Conservation (phyloP, 2,797 vertebrate genomes). For the Helostoma temminkii region DNA sequence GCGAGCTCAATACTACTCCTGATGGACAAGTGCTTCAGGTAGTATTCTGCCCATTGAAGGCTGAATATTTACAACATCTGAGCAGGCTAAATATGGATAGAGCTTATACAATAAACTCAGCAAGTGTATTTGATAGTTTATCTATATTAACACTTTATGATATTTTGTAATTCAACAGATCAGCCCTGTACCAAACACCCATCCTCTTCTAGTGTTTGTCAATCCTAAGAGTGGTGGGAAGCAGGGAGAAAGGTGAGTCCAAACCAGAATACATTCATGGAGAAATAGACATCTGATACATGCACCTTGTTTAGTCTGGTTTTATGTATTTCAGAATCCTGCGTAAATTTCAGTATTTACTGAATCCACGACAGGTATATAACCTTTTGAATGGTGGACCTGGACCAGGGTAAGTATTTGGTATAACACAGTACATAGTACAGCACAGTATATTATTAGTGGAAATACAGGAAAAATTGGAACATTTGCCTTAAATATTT, state of each 20-base stretch:
- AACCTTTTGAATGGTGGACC: constrained; percentile 90
- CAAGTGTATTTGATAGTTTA: neutral
- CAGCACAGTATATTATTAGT: neutral
- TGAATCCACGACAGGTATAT: constrained; percentile 95
- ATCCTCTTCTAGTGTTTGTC: constrained; percentile 94
- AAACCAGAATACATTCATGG: no score
- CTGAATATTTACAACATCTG: neutral
- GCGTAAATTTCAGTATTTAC: constrained; percentile 92
- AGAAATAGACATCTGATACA: neutral
- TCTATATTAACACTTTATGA: neutral
- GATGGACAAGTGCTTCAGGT: constrained; percentile 94
- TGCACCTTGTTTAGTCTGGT: constrained; percentile 5
- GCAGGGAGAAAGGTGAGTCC: constrained; percentile 91
- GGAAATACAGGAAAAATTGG: neutral
- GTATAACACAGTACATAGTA: neutral
- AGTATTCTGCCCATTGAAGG: neutral
- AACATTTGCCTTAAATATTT: neutral
- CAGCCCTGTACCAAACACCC: constrained; percentile 87
- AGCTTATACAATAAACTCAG: neutral
- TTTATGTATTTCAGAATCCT: constrained; percentile 86
- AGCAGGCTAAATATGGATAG: neutral
- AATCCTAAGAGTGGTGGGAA: constrained; percentile 97
- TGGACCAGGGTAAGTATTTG: constrained; percentile 86
- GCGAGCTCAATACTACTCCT: constrained; percentile 84
- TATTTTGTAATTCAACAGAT: constrained; percentile 79